Conservation (phyloP, 2,113 vertebrate species). For the Cephalophus harveyi region DNA sequence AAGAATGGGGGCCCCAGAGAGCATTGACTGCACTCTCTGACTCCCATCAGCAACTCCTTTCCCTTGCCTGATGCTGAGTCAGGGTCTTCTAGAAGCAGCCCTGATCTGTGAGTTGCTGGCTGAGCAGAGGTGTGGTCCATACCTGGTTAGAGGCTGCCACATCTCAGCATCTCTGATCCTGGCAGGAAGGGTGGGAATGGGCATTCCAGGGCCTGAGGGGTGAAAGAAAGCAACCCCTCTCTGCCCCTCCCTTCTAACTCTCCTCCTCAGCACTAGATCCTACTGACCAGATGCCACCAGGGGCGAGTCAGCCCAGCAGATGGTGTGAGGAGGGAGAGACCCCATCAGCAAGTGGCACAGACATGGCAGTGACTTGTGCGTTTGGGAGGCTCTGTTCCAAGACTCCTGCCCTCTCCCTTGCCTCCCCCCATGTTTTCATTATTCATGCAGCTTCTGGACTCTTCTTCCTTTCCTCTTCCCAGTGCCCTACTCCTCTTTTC, state of each 20-base stretch:
- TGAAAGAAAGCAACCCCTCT: neutral
- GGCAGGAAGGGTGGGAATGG: neutral
- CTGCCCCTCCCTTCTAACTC: rapidly evolving
- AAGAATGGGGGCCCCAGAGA: neutral
- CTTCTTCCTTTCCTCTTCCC: neutral
- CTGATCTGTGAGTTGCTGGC: neutral
- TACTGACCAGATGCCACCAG: constrained; percentile 40
- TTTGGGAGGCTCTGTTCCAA: neutral
- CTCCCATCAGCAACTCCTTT: neutral
- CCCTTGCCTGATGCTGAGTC: neutral
- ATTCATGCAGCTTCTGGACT: neutral
- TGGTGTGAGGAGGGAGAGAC: constrained; percentile 17
- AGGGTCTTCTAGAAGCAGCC: neutral
- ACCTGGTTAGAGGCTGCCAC: neutral
- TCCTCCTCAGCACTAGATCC: neutral
- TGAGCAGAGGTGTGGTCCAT: neutral
- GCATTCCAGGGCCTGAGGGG: neutral
- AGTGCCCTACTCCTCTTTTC: neutral
- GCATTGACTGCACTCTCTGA: no score
- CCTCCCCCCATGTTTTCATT: neutral
- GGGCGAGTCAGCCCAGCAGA: neutral
- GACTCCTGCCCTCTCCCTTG: neutral
- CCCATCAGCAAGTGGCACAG: neutral
- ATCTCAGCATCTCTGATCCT: neutral
- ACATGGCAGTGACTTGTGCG: neutral